Conservation (phyloP, 2,797 vertebrate genomes). For the Etheostoma perlongum region DNA sequence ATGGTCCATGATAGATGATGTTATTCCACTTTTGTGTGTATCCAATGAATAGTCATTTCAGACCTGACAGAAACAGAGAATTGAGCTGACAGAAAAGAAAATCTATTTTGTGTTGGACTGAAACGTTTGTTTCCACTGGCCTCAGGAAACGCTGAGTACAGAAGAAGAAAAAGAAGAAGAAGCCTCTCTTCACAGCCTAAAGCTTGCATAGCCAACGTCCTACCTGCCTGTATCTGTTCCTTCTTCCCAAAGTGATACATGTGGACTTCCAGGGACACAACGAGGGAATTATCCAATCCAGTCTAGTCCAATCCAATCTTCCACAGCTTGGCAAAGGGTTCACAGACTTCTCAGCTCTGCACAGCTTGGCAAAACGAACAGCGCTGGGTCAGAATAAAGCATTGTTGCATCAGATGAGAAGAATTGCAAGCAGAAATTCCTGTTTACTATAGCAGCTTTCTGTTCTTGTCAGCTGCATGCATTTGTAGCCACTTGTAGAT, state of each 20-base stretch:
- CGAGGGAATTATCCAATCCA: conserved; percentile 34
- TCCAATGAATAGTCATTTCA: conserved; percentile 55
- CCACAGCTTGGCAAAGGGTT: conserved; percentile 34
- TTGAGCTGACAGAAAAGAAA: conserved; percentile 67
- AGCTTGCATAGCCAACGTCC: conserved; percentile 43
- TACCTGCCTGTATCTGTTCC: conserved; percentile 62
- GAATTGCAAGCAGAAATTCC: conserved; percentile 6
- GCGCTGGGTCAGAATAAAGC: conserved; percentile 19
- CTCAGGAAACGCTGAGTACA: conserved; percentile 66
- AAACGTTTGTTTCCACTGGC: conserved; percentile 64
- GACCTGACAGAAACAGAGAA: conserved; percentile 50
- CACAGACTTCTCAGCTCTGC: conserved; percentile 27
- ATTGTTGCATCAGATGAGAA: conserved; percentile 34
- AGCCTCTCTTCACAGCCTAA: conserved; percentile 34
- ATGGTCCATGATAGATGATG: conserved; percentile 54
- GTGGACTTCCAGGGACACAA: conserved; percentile 41
- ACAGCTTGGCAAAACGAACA: conserved; percentile 38
- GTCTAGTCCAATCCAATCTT: conserved; percentile 48
- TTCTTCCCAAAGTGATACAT: conserved; percentile 48
- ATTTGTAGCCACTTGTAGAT: conserved; percentile 7
- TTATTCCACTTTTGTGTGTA: conserved; percentile 41
- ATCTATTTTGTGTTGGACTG: conserved; percentile 59
- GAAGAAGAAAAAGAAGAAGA: conserved; percentile 10
- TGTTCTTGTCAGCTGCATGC: conserved; percentile 4
- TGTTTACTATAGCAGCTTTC: conserved; percentile 1